Conservation (phyloP, 2,797 vertebrate genomes). For the Darevskia mixta region DNA sequence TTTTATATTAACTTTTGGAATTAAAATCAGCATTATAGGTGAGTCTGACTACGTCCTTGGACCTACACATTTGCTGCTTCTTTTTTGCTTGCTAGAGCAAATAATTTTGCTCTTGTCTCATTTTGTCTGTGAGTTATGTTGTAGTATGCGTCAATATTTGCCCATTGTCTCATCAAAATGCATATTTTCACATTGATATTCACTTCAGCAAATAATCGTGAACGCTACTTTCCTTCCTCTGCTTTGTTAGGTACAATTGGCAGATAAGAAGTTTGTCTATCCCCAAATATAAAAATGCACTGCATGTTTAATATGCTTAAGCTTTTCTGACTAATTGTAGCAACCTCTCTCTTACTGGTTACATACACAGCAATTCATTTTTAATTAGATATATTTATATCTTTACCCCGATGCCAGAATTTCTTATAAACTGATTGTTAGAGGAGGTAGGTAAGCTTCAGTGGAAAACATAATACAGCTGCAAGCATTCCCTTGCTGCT, state of each 20-base stretch:
- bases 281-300: constrained; percentile 27
- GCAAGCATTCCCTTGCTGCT: constrained; percentile 38
- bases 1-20: constrained; percentile 24
- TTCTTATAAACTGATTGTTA: constrained; percentile 42
- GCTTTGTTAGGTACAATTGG: constrained; percentile 44
- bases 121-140: constrained; percentile 66
- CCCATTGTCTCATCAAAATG: constrained; percentile 59
- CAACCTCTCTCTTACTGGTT: constrained; percentile 17
- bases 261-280: constrained; percentile 54
- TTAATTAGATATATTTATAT: constrained; percentile 57
- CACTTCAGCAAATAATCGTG: constrained; percentile 46
- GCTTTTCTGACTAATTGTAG: constrained; percentile 27
- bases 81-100: constrained; percentile 67
- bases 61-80: constrained; percentile 64
- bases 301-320: constrained; percentile 11
- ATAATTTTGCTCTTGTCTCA: constrained; percentile 70
- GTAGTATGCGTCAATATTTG: constrained; percentile 54
- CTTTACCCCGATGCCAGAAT: constrained; percentile 35
- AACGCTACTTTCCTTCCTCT: constrained; percentile 56
- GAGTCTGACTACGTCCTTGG: constrained; percentile 51
- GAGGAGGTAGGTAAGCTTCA: constrained; percentile 37
- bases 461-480: constrained; percentile 58
- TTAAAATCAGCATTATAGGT: constrained; percentile 18
- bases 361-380: constrained; percentile 42
- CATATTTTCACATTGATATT: constrained; percentile 66